These are phyloP conservation scores for Telmatochromis brichardi DNA, from an alignment of 2,113 vertebrate genomes.

Conservation along the genomic window DNA sequence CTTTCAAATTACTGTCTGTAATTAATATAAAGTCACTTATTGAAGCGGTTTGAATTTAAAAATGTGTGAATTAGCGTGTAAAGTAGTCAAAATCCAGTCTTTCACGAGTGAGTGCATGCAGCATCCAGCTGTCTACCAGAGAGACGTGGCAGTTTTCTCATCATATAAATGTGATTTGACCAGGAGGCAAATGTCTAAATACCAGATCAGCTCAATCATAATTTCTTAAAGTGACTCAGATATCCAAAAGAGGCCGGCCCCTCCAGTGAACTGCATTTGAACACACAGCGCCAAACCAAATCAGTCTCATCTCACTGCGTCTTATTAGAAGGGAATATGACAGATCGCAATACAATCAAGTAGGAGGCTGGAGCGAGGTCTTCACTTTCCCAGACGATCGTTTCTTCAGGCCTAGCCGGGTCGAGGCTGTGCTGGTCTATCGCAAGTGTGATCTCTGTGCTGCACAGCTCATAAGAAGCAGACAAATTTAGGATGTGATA, in stretches of 20 bases:
- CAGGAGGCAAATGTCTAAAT: not conserved
- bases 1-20: not conserved
- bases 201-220: not conserved
- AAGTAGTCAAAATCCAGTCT: not conserved
- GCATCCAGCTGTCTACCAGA: not conserved
- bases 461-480: slow-evolving; percentile 15
- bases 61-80: not conserved
- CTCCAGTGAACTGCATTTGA: not conserved
- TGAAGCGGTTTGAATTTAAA: not conserved
- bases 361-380: not conserved
- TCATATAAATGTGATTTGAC: not conserved
- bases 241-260: not conserved
- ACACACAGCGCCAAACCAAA: slow-evolving; percentile 19
- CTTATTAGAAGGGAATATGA: slow-evolving; percentile 15
- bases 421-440: not conserved
- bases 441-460: slow-evolving; percentile 2
- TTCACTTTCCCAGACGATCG: not conserved
- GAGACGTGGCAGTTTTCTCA: not conserved
- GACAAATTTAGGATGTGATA: slow-evolving; percentile 26
- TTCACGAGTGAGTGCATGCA: not conserved
- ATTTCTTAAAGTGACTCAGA: not conserved
- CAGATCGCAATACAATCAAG: slow-evolving; percentile 10
- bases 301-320: slow-evolving; percentile 24
- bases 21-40: not conserved
- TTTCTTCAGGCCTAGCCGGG: not conserved